Evolutionary conservation across 1,140 invertebrate species (phyloP).

Genomic region (Liolophura sinensis): DNA sequence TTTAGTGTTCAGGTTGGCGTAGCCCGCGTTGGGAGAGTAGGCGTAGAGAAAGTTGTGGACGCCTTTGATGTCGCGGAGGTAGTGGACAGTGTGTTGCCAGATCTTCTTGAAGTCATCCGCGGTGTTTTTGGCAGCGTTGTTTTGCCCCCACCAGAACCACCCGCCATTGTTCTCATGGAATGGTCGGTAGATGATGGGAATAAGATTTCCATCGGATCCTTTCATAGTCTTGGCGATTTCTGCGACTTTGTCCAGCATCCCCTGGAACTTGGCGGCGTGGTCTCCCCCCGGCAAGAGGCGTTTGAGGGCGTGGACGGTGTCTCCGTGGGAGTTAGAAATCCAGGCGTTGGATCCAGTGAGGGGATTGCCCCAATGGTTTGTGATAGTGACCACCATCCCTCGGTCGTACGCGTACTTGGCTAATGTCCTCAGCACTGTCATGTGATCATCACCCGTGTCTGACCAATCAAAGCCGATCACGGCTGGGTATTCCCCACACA

Average conservation of each 20-base stretch:
- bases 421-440: conserved; percentile 4
- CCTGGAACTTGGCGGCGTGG: conserved; percentile 11
- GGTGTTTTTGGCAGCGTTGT: conserved; percentile 10
- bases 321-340: conserved; percentile 8
- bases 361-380: conserved; percentile 16
- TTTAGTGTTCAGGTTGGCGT: neutral
- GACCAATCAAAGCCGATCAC: conserved; percentile 5
- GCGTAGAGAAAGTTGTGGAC: conserved; percentile 24
- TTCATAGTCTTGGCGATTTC: conserved; percentile 5
- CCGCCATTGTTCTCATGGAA: conserved; percentile 19
- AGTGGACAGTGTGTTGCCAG: conserved; percentile 14
- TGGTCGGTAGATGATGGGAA: conserved; percentile 19
- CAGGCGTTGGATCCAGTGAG: conserved; percentile 7
- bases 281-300: conserved; percentile 15
- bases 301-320: conserved; percentile 13
- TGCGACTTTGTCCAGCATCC: conserved; percentile 11
- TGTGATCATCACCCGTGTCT: neutral
- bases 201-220: conserved; percentile 11
- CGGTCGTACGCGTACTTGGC: conserved; percentile 13
- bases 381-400: conserved; percentile 13
- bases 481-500: conserved; percentile 3
- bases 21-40: conserved; percentile 9
- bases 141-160: conserved; percentile 25
- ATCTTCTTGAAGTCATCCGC: conserved; percentile 14
- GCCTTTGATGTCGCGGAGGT: conserved; percentile 13